These are phyloP conservation scores for Dysmachus trigonus DNA, from an alignment of 2,888 invertebrate species.

Conservation along the genomic window DNA sequence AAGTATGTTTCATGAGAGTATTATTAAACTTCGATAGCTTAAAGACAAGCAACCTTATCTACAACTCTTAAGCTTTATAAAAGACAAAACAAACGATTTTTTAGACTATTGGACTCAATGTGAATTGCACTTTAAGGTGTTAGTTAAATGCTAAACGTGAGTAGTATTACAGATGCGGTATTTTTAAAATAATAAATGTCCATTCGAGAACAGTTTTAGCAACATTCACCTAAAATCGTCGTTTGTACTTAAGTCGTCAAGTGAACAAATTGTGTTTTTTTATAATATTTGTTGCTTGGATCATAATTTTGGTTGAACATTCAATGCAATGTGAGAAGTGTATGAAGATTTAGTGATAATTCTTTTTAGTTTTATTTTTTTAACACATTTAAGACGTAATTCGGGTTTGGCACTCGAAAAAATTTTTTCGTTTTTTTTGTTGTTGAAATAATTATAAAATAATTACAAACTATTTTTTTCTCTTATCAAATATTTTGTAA, in stretches of 20 bases:
- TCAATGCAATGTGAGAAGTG: background rate
- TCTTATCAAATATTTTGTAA: no score
- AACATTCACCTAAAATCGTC: background rate
- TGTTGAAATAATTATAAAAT: no score
- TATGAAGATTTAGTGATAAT: background rate
- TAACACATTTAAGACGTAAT: background rate
- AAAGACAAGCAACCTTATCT: background rate
- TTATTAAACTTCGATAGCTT: background rate
- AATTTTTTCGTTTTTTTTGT: no score
- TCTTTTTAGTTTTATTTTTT: background rate
- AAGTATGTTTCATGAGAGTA: background rate
- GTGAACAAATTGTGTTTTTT: no score
- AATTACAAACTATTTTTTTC: no score
- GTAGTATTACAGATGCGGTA: background rate
- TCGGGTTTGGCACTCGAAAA: no score
- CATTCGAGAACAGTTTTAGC: background rate
- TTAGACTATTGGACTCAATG: background rate
- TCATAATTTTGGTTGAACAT: background rate
- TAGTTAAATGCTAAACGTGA: background rate
- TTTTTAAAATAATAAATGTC: background rate
- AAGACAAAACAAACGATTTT: background rate
- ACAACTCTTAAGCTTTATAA: background rate
- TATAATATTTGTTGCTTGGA: no score
- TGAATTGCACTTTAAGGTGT: background rate
- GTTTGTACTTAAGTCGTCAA: no score